Percentiles rank a stretch among this genome's conserved stretches.
phyloP scores from a whole-genome alignment of 2,113 vertebrate species.

The Eurypyga helias region DNA sequence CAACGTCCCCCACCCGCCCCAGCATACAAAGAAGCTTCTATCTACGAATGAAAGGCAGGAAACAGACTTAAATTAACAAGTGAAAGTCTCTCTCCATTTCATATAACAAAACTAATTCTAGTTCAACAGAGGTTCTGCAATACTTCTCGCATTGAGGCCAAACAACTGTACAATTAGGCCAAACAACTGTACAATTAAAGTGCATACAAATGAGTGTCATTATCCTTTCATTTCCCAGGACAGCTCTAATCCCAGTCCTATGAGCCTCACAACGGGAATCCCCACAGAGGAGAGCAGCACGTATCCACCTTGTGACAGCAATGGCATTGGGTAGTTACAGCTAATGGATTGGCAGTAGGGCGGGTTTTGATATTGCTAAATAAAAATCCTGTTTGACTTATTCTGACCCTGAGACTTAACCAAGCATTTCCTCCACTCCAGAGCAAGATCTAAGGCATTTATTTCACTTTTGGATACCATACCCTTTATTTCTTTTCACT shows the following conservation, averaged over 20 bases:
- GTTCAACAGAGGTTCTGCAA: neutral
- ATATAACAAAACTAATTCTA: neutral
- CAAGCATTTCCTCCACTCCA: neutral
- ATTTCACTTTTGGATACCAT: neutral
- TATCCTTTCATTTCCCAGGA: neutral
- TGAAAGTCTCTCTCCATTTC: neutral
- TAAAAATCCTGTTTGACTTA: neutral
- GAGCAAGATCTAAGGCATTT: neutral
- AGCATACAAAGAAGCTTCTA: neutral
- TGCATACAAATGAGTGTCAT: neutral
- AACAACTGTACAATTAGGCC: neutral
- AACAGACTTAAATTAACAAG: neutral
- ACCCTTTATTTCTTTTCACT: neutral
- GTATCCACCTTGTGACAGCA: rapidly evolving
- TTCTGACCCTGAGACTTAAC: neutral
- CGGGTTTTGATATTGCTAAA: neutral
- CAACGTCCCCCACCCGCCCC: neutral
- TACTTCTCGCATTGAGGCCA: neutral
- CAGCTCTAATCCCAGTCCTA: neutral
- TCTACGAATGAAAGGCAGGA: conserved; percentile 26
- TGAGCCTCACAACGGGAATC: neutral
- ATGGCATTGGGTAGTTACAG: neutral
- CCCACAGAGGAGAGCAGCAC: neutral
- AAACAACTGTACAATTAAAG: neutral
- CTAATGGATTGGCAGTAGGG: neutral